phyloP scores from a whole-genome alignment of 2,113 vertebrate genomes.

The Vidua chalybeata region DNA sequence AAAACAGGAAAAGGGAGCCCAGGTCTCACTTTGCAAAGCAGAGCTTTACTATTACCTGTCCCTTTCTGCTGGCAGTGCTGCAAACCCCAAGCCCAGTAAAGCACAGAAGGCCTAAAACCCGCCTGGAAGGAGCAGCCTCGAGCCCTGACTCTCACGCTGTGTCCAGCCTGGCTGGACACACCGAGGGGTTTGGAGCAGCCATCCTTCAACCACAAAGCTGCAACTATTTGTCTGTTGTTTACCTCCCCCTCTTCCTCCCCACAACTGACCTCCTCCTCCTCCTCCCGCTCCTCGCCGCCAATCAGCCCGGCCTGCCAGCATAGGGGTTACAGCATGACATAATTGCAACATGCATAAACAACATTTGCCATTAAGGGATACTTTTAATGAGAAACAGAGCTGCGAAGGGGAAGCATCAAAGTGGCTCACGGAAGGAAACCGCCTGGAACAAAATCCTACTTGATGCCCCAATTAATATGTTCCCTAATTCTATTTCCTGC shows the following conservation, averaged over 20 bases:
- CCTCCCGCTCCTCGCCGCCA: neutral
- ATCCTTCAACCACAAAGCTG: neutral
- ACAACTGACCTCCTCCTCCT: conserved; percentile 22
- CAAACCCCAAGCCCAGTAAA: neutral
- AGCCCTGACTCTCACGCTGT: neutral
- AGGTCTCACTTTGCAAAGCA: neutral
- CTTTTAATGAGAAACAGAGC: conserved; percentile 86
- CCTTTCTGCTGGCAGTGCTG: neutral
- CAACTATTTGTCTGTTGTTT: neutral
- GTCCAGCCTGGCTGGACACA: neutral
- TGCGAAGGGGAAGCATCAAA: conserved; percentile 80
- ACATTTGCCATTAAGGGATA: conserved; percentile 81
- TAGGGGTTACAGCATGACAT: conserved; percentile 73
- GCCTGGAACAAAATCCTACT: conserved; percentile 85
- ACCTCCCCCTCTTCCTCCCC: neutral
- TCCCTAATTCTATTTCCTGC: conserved; percentile 88
- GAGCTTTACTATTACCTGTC: neutral
- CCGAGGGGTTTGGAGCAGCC: neutral
- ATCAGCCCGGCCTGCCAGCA: conserved; percentile 59
- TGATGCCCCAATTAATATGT: conserved; percentile 87
- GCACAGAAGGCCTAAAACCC: neutral
- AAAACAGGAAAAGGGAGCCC: neutral
- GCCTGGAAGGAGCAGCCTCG: neutral
- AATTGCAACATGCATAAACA: conserved; percentile 79
- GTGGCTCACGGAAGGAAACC: conserved; percentile 83